These are phyloP conservation scores for Trinorchestia longiramus DNA, from an alignment of 1,140 invertebrate genomes.

Conservation along the genomic window DNA sequence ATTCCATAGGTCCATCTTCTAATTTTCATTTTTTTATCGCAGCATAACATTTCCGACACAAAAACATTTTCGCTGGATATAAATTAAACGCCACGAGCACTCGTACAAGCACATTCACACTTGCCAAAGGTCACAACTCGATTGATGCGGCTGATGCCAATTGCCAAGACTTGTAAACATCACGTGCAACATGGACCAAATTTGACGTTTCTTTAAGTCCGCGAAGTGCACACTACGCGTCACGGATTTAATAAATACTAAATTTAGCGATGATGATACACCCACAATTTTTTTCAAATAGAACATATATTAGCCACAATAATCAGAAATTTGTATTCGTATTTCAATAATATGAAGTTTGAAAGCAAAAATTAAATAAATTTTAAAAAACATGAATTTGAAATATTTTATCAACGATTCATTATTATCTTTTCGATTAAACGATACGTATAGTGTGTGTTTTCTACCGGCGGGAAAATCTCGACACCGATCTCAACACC, in stretches of 20 bases:
- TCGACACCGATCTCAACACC: no score
- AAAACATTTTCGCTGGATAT: neutral
- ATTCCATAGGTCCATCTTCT: slow-evolving; percentile 43
- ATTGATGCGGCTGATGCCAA: neutral
- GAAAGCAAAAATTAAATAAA: neutral
- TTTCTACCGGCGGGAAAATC: no score
- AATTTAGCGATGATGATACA: neutral
- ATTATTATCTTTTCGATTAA: no score
- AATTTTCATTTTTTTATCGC: neutral
- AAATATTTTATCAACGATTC: no score
- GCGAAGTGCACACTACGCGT: neutral
- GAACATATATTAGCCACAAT: neutral
- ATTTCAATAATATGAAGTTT: neutral
- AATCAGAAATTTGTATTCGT: neutral
- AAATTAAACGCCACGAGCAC: neutral
- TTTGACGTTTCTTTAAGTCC: slow-evolving; percentile 7
- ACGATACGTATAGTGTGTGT: neutral
- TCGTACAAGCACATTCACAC: neutral
- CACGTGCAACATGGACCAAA: slow-evolving; percentile 12
- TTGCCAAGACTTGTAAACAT: slow-evolving; percentile 36
- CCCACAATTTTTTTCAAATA: neutral
- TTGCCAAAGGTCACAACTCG: neutral
- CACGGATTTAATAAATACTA: neutral
- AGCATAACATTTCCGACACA: neutral
- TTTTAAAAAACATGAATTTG: neutral